phyloP scores from a whole-genome alignment of 2,888 invertebrate species.

The Harpagoxenus sublaevis region DNA sequence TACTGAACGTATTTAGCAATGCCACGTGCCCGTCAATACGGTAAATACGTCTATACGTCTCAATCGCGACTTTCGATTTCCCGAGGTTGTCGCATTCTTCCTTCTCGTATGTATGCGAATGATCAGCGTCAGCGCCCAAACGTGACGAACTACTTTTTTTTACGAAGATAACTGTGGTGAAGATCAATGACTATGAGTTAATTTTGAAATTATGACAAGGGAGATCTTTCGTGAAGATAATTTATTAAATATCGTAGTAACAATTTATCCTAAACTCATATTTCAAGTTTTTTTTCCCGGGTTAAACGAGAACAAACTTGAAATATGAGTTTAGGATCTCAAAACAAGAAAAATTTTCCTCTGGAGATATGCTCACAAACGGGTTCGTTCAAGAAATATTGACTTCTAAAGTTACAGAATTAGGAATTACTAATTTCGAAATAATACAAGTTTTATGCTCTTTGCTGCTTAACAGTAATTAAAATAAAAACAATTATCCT shows the following conservation, averaged over 20 bases:
- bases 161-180: neutral
- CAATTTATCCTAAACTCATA: no score
- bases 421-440: no score
- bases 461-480: no score
- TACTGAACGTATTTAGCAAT: conserved; percentile 63
- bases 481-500: no score
- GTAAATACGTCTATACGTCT: neutral
- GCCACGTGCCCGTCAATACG: conserved; percentile 61
- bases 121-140: neutral
- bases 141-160: neutral
- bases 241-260: neutral
- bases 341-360: no score
- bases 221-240: neutral
- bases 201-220: neutral
- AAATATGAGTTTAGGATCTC: no score
- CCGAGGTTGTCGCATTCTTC: conserved; percentile 17
- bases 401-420: no score
- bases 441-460: no score
- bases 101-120: neutral
- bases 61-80: conserved; percentile 29
- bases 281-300: no score
- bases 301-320: no score
- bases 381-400: no score
- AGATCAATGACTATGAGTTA: neutral
- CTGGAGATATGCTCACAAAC: no score